These are phyloP conservation scores for Drosophila triauraria DNA, from an alignment of 1,140 invertebrate species.

Conservation along the genomic window DNA sequence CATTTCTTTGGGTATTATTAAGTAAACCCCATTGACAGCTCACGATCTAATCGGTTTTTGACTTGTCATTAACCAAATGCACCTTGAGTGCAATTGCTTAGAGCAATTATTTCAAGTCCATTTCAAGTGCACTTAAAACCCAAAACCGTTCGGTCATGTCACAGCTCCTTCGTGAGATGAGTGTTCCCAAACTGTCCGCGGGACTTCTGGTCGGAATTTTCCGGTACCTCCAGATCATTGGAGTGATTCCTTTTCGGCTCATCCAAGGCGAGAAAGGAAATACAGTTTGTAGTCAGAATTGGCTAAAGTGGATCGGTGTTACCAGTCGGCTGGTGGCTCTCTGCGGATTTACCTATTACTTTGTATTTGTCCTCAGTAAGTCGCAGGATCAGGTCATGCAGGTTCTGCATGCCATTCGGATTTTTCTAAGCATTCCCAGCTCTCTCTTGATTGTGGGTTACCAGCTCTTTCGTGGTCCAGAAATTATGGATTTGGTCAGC, in stretches of 20 bases:
- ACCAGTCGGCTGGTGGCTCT: neutral
- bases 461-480: conserved; percentile 13
- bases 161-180: neutral
- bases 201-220: neutral
- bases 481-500: conserved; percentile 21
- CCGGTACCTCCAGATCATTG: conserved; percentile 4
- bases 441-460: conserved; percentile 7
- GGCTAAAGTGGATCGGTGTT: conserved; percentile 31
- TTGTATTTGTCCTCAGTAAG: neutral
- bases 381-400: neutral
- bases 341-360: neutral
- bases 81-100: neutral
- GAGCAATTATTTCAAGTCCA: neutral
- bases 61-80: conserved; percentile 3
- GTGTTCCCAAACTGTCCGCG: conserved; percentile 5
- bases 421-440: neutral
- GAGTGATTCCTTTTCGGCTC: conserved; percentile 5
- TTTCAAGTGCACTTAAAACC: neutral
- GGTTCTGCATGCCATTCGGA: neutral
- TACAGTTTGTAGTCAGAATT: neutral
- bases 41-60: neutral
- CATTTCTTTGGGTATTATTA: neutral
- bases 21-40: neutral
- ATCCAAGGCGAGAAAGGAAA: too few species aligned
- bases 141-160: neutral